Evolutionary conservation across 2,888 invertebrate genomes (phyloP).

Genomic region (Thysanoteuthis rhombus): DNA sequence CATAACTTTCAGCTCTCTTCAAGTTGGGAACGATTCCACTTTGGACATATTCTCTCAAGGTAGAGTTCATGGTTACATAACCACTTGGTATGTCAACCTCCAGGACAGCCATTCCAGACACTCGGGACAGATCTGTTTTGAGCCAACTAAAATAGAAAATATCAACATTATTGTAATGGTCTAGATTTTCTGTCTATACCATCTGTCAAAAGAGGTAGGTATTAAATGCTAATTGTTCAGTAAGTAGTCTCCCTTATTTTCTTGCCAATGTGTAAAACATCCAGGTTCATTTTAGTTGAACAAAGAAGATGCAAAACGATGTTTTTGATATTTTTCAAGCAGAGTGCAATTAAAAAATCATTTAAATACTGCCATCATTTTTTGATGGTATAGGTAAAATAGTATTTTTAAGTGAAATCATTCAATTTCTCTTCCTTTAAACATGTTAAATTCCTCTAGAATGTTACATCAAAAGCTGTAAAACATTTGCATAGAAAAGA

Average conservation of each 20-base stretch:
- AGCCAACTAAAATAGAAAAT: slow-evolving; percentile 60
- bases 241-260: no score
- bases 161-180: no score
- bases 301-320: no score
- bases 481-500: neutral
- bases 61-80: slow-evolving; percentile 74
- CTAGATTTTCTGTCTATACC: no score
- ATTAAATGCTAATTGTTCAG: no score
- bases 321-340: no score
- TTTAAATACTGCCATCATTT: no score
- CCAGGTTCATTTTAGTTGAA: neutral
- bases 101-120: slow-evolving; percentile 63
- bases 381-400: no score
- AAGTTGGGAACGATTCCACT: slow-evolving; percentile 83
- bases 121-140: slow-evolving; percentile 50
- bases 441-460: neutral
- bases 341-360: no score
- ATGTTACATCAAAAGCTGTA: neutral
- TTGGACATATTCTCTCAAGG: slow-evolving; percentile 84
- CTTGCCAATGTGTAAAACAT: no score
- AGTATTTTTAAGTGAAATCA: no score
- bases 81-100: slow-evolving; percentile 66
- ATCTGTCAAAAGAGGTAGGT: no score
- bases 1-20: slow-evolving; percentile 83
- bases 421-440: neutral